Base-by-base conservation (phyloP, 2,888 invertebrate genomes). In the Aphidius colemani region DNA sequence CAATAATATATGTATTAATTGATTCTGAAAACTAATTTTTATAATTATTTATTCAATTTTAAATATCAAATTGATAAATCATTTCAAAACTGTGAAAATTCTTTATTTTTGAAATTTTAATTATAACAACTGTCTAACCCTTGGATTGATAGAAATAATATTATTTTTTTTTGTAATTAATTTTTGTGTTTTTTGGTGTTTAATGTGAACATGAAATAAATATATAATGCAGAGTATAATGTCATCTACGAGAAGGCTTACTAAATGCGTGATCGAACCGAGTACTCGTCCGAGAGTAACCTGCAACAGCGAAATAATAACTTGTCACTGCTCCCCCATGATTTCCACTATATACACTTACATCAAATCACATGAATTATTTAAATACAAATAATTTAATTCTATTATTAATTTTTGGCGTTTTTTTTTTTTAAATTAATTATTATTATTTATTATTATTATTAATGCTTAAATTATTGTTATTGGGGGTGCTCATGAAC, bases 241-340 rank as follows among this genome's bases (percentile, higher is more conserved):
- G 73, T 75, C 76, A 74, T 79, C 77, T 78, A 77, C 73, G 71
- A 77, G 76, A 79, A 57, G 57, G 80, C 81, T 81, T 81, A 81
- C 81, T 80, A 81, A 81, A 81, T 81, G 77, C 81, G 81, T 80
- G 81, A 76, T 79, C 80, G 80, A 78, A 80, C 76, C 79, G 79
- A 81, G 81, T 81, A 81, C 79, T 80, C 80, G 79, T 81, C 80
- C 79, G 80, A 76, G 78, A 80, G 80, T 80, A 80, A 80, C 81
- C 81, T 81, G 81, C 78, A 81, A 81, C 81, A 81, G 75, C 79
- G 76, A 81, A 80, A 81, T 72, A 80, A 81, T 68, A 78, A 74
- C 77, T 77, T 77, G 78, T 78, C 78, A 80, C 79, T 77, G 77
- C 71, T 70, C 76, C 74, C 75, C 75, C 73, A 67, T 61, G 62